A percentile compares a stretch with the other conserved stretches of the same genome.
Evolutionary conservation across 2,797 vertebrate genomes (phyloP).

Genomic region (Labroides dimidiatus): DNA sequence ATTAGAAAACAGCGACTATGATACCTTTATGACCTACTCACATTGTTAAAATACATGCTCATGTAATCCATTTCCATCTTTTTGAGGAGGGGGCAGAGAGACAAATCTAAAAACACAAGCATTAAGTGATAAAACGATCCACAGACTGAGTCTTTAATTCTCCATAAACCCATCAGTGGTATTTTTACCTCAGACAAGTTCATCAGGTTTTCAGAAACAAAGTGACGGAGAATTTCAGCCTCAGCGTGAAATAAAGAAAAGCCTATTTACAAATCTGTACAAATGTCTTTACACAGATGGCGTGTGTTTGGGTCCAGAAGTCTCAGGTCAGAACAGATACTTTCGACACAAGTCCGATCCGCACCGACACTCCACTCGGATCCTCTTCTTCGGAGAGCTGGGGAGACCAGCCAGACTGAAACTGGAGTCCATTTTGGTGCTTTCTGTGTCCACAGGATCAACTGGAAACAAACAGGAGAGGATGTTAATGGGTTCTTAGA

Average conservation of each 20-base stretch:
- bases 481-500: not conserved
- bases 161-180: too few species aligned
- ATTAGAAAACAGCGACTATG: too few species aligned
- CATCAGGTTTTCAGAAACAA: slow-evolving; percentile 7
- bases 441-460: slow-evolving; percentile 91
- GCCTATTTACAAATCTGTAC: slow-evolving; percentile 40
- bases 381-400: slow-evolving; percentile 87
- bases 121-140: not conserved
- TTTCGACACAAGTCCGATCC: slow-evolving; percentile 89
- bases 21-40: not conserved
- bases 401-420: slow-evolving; percentile 86
- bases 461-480: slow-evolving; percentile 76
- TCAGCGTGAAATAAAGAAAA: not conserved
- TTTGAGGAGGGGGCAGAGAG: not conserved
- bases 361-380: slow-evolving; percentile 91
- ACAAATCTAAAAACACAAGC: not conserved
- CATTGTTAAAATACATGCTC: not conserved
- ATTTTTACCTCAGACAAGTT: not conserved
- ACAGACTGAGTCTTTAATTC: not conserved
- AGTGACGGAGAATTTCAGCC: not conserved
- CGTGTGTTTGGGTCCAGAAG: not conserved
- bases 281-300: slow-evolving; percentile 12
- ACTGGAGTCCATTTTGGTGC: slow-evolving; percentile 92
- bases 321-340: slow-evolving; percentile 86
- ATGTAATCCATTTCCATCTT: not conserved